Percentiles rank a stretch among this genome's conserved stretches.
Conservation (phyloP, 2,797 vertebrate genomes). For the Coranthus polyacanthus region DNA sequence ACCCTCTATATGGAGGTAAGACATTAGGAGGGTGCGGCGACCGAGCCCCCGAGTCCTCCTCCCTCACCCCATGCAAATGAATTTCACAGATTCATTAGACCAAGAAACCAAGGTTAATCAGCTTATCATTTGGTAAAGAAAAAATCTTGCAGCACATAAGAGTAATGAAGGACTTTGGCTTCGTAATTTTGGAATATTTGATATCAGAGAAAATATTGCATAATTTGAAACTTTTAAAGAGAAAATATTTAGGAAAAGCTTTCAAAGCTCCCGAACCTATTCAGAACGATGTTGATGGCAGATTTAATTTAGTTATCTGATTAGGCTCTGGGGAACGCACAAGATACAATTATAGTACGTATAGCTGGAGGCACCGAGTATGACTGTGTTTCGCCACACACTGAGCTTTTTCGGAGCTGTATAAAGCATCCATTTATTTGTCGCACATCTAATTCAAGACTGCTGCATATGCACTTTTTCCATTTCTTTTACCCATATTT, state of each 20-base stretch:
- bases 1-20: not conserved
- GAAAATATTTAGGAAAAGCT: slow-evolving; percentile 41
- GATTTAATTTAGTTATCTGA: slow-evolving; percentile 69
- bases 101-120: slow-evolving; percentile 66
- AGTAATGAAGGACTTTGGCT: slow-evolving; percentile 16
- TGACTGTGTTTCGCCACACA: slow-evolving; percentile 54
- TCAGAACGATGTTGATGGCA: slow-evolving; percentile 57
- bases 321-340: slow-evolving; percentile 49
- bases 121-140: slow-evolving; percentile 47
- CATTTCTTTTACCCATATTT: slow-evolving; percentile 69
- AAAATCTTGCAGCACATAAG: slow-evolving; percentile 23
- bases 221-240: slow-evolving; percentile 39
- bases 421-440: slow-evolving; percentile 65
- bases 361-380: slow-evolving; percentile 49
- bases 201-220: slow-evolving; percentile 9
- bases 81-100: slow-evolving; percentile 73
- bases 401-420: slow-evolving; percentile 37
- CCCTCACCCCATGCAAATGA: slow-evolving; percentile 54
- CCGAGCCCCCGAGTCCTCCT: slow-evolving; percentile 26
- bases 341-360: slow-evolving; percentile 59
- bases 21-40: not conserved
- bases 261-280: slow-evolving; percentile 27
- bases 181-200: not conserved
- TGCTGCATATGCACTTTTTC: slow-evolving; percentile 74
- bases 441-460: slow-evolving; percentile 61